Base-by-base conservation (phyloP, 2,113 vertebrate species). In the Hemicordylus capensis region DNA sequence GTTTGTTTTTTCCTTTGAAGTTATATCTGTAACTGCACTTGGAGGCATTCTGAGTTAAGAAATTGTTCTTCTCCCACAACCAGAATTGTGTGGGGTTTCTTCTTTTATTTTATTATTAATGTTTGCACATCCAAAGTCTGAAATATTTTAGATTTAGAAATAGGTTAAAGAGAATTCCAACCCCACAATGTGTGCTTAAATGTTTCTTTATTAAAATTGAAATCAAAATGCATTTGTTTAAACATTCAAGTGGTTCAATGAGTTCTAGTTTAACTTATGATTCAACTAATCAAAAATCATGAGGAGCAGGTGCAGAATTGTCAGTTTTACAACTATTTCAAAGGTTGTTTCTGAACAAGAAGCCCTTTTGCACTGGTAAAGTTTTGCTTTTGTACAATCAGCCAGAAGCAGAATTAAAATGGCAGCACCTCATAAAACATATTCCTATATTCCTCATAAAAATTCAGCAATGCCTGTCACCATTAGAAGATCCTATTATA, bases 111-210 rank as follows among this genome's bases (percentile, higher is more conserved):
- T 74, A 6, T 89, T 74, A n/a, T n/a, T n/a, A n/a, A n/a, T n/a
- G n/a, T 75, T 80, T 78, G 63, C 70, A 66, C 44, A 58, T 46
- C 20, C 31, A 37, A 59, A 58, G 54, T 44, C 58, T 44, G 61
- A 70, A 51, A 74, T 58, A 12, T 79, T 84, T 85, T 20, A 77
- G 44, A 90, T 24, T 28, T 83, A 44, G 76, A 84, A 14, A 89
- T 85, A 91, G 89, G 76, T 14, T 37, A 37, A 42, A 11, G 3
- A 0, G 3, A 10, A 58, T 31, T 4, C 59, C 26, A 85, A 81
- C 9, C 15, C 54, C n/a, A n/a, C n/a, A n/a, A 89, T n/a, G 31
- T 64, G 28, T 14, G 79, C 28, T 28, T n/a, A n/a, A 19, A 9
- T 46, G 39, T 86, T 84, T 90, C 28, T 14, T 48, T 22, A 64